Base-by-base conservation (phyloP, 2,113 vertebrate species). In the Loxodonta africana region DNA sequence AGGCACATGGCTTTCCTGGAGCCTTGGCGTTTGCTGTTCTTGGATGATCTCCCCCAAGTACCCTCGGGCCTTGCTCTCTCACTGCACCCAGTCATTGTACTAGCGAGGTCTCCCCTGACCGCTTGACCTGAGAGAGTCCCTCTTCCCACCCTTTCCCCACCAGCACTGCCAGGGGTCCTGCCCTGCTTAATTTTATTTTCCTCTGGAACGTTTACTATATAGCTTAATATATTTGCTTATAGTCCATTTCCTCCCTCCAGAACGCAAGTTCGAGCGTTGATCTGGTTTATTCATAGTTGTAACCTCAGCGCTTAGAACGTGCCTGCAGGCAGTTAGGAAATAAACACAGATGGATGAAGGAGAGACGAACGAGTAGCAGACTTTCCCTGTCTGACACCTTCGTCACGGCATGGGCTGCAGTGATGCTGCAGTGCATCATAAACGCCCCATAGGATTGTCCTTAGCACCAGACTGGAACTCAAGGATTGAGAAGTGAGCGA, bases 341-440 rank as follows among this genome's bases (percentile, higher is more conserved):
- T 14, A 14, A 87, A 33, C 57, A 60, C 8, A 23, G 63, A 28
- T 0, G 21, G 11, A 20, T 28, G n/a, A 63, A 44, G 4, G 5
- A 5, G 20, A 62, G 60, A 62, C 20, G 8, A 21, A 92, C 14
- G 26, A 65, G 10, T 51, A 71, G 30, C 12, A 53, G 1, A 9
- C 26, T 57, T 65, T 12, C 60, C 37, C 6, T 2, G 1, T 26
- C 30, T 69, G 41, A 57, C 15, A 44, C 37, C 41, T 44, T 83
- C 23, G 4, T 1, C 28, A 48, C 10, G 41, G 21, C 14, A 1
- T 0, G 5, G 17, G 60, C 20, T n/a, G 17, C 1, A 18, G 21
- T 14, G 6, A 8, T 17, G 26, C 33, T 2, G 11, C 18, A 30
- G n/a, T 21, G 48, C 33, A 26, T 46, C 41, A 83, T 80, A 48